A percentile compares a stretch with the other conserved stretches of the same genome.
phyloP scores from a whole-genome alignment of 1,140 invertebrate genomes.

The Stegodyphus mimosarum region DNA sequence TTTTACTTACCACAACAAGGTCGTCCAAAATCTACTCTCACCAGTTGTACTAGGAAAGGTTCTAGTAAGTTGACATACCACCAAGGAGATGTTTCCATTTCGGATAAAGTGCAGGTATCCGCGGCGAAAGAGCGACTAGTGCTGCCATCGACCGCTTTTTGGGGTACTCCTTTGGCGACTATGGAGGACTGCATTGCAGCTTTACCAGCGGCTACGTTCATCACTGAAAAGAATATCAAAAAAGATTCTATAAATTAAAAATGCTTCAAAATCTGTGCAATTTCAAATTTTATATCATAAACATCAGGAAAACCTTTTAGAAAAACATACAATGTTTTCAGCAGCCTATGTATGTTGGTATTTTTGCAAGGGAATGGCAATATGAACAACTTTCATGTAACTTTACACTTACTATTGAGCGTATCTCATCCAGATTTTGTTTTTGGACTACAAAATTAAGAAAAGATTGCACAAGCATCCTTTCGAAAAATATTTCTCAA shows the following conservation, averaged over 20 bases:
- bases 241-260: not conserved
- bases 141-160: conserved; percentile 90
- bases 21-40: conserved; percentile 90
- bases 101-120: conserved; percentile 86
- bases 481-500: too few species aligned
- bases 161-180: conserved; percentile 85
- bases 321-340: too few species aligned
- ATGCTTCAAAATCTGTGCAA: not conserved
- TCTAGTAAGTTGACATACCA: conserved; percentile 96
- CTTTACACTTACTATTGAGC: too few species aligned
- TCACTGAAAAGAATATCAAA: conserved; percentile 74
- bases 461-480: too few species aligned
- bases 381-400: too few species aligned
- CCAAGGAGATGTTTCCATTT: conserved; percentile 84
- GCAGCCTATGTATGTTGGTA: too few species aligned
- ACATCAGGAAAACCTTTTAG: too few species aligned
- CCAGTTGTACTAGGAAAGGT: conserved; percentile 92
- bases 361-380: too few species aligned
- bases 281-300: not conserved
- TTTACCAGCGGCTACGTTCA: conserved; percentile 95
- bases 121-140: conserved; percentile 83
- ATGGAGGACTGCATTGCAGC: conserved; percentile 91
- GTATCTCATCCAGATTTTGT: too few species aligned
- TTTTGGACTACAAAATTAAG: too few species aligned
- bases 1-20: conserved; percentile 82